These are phyloP conservation scores for Boleophthalmus pectinirostris DNA, from an alignment of 2,113 vertebrate species.

Conservation along the genomic window DNA sequence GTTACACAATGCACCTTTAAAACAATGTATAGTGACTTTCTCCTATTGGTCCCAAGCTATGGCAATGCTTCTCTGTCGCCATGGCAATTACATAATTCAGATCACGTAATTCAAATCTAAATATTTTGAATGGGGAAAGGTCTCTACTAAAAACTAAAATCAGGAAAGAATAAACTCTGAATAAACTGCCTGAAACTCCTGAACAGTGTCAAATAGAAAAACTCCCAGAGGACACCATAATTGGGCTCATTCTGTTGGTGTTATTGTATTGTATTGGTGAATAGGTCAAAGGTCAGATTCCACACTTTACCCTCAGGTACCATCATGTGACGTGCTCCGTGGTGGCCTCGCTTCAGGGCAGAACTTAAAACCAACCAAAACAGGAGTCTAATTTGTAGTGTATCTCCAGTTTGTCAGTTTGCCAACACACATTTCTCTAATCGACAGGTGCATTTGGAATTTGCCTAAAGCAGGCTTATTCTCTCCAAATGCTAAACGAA, in stretches of 20 bases:
- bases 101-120: too few species aligned
- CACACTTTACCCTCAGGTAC: neutral
- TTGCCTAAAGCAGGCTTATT: neutral
- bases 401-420: conserved; percentile 1
- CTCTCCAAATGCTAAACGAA: too few species aligned
- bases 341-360: conserved; percentile 48
- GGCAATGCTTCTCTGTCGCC: too few species aligned
- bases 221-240: conserved; percentile 17
- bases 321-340: conserved; percentile 20
- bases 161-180: too few species aligned
- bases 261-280: conserved; percentile 10
- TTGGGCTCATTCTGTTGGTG: conserved; percentile 16
- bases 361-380: conserved; percentile 37
- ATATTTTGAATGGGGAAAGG: too few species aligned
- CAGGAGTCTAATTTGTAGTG: neutral
- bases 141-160: too few species aligned
- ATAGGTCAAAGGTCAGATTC: conserved; percentile 45
- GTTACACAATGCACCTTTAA: too few species aligned
- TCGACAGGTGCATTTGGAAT: neutral
- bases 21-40: too few species aligned
- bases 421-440: neutral
- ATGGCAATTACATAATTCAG: too few species aligned
- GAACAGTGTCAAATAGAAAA: neutral
- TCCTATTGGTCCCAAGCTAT: too few species aligned
- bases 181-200: too few species aligned